Base-by-base conservation (phyloP, 2,797 vertebrate genomes). In the Anguilla pacifica region DNA sequence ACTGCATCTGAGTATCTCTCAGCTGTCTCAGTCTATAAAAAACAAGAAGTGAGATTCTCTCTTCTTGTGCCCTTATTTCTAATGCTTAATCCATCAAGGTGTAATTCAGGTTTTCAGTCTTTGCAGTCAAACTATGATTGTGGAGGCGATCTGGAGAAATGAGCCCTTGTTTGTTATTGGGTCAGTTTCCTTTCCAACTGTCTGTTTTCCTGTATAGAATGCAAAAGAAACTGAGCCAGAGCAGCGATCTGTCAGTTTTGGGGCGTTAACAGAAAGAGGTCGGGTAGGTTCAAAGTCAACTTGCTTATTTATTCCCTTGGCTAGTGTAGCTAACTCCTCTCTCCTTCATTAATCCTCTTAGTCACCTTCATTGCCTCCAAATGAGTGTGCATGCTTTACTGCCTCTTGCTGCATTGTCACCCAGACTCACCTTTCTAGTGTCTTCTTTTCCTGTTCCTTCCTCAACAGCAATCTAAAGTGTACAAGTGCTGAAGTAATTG, bases 251-350 rank as follows among this genome's bases (percentile, higher is more conserved):
- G 93, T 94, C 96, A 96, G 95, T 93, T 95, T 95, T 93, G 94
- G 93, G 93, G 95, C 96, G 95, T 95, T 97, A 94, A 95, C 96
- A 95, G 96, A 97, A 93, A 96, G 90, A 90, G 96, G 97, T 95
- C 96, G 96, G 97, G 97, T 98, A 98, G 90, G 98, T 98, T 95
- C 67, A 70, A 84, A 90, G 93, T 53, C 88, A 17, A 82, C 90
- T 81, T 61, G 55, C 85, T 88, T 82, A 87, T 77, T 55, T 49
- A 64, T 10, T 31, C 77, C 84, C 88, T 22, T 88, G 85, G 84
- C 87, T 85, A 85, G 90, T 67, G 61, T 86, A 43, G 61, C 89
- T 86, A 85, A 72, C 84, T 53, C 49, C 35, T 81, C 79, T 72
- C 9, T 67, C 83, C 19, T 64, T 85, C 35, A 84, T 92, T 87